phyloP scores from a whole-genome alignment of 2,113 vertebrate species.

The Corythaeola cristata region DNA sequence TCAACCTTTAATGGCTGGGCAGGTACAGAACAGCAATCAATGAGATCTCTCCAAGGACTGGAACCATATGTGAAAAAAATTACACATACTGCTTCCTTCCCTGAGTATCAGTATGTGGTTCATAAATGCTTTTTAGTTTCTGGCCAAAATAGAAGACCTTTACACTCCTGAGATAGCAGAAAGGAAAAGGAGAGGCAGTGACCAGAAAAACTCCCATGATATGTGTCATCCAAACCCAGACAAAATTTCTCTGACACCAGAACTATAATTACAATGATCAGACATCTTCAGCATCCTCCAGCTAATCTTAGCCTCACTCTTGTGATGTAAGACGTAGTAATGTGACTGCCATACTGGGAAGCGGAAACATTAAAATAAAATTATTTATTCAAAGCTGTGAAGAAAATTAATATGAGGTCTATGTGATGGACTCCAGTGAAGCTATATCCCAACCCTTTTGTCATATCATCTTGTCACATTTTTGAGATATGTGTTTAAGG shows the following conservation, averaged over 20 bases:
- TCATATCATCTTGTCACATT: too few relatives aligned
- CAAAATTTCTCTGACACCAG: background rate
- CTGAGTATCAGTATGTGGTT: rapidly evolving
- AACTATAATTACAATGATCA: background rate
- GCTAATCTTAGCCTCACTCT: background rate
- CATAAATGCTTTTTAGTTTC: background rate
- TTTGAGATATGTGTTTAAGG: background rate
- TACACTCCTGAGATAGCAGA: constrained; percentile 3
- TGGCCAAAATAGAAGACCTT: constrained; percentile 16
- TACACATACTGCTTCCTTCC: background rate
- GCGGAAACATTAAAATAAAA: background rate
- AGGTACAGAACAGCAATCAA: background rate
- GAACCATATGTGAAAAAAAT: background rate
- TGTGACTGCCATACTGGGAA: background rate
- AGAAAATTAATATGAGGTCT: background rate
- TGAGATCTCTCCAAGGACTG: background rate
- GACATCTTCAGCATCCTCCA: background rate
- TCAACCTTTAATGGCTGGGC: background rate
- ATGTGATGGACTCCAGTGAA: background rate
- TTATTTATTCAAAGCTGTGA: background rate
- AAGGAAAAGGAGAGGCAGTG: constrained; percentile 52
- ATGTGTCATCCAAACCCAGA: constrained; percentile 18
- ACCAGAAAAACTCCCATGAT: background rate
- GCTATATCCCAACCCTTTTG: background rate
- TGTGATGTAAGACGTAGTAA: background rate